Conservation (phyloP, 2,797 vertebrate species). For the Pyrrhura leucotis region DNA sequence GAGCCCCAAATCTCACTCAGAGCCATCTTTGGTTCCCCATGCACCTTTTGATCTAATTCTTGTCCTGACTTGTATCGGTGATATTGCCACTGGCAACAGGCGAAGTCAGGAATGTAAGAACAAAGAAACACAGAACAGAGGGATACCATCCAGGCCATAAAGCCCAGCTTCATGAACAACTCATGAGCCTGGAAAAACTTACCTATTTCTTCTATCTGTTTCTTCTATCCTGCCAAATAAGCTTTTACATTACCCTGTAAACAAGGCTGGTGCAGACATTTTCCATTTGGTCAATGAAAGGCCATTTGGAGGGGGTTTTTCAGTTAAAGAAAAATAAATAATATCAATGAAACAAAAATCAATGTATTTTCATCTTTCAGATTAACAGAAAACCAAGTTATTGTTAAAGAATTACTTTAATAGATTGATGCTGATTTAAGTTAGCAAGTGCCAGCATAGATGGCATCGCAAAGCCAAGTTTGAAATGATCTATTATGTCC, state of each 20-base stretch:
- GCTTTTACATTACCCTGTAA: background rate
- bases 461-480: background rate
- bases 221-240: background rate
- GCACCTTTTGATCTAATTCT: conserved; percentile 55
- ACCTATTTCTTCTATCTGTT: background rate
- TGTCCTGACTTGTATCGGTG: conserved; percentile 64
- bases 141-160: conserved; percentile 20
- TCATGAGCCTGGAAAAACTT: background rate
- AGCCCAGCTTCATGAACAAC: background rate
- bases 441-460: background rate
- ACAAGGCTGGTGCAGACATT: background rate
- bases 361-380: background rate
- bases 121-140: background rate
- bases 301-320: background rate
- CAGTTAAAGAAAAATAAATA: fast-evolving
- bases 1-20: conserved; percentile 50
- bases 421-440: background rate
- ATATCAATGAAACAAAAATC: background rate
- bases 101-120: conserved; percentile 59
- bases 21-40: conserved; percentile 47
- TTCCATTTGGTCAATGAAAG: background rate
- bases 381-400: background rate
- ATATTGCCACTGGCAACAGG: conserved; percentile 58
- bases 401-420: background rate
- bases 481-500: background rate